Evolutionary conservation across 2,797 vertebrate species (phyloP), one percentile per base, ranked within the genome.

Genomic region (Poecile montanus): DNA sequence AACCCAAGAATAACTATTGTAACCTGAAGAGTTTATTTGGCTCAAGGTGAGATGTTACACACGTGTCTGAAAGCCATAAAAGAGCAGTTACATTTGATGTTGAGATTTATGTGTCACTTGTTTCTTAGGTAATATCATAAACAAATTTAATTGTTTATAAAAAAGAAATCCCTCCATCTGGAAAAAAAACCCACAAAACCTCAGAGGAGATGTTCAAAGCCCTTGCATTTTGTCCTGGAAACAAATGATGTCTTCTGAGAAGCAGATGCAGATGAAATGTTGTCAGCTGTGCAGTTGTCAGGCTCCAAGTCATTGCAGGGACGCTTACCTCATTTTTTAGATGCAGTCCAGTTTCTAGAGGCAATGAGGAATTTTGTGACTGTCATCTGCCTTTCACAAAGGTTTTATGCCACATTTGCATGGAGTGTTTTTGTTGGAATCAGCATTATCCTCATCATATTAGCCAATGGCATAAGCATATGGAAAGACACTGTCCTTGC

Each of bases 41-140:
- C 77, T 93, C 89, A 68, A 92, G 86, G 66, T 63, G 81, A 93
- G 77, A 53, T 80, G 50, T 56, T 78, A n/a, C 57, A 48, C 17
- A 10, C 26, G 6, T 74, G 83, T 70, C 71, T 6, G 1, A 84
- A 66, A 27, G 22, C 83, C 56, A 38, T 67, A 72, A 88, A 91
- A 83, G 36, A 54, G 14, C 2, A 2, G 42, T 54, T 87, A 44
- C 7, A 56, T 87, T 91, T 94, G 80, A 62, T 79, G 48, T 34
- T 53, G 62, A 76, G 36, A 45, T 88, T 75, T 78, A 27, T 5
- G 2, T 74, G 42, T 82, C 45, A 57, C 67, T 90, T 3, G 1
- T 76, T 86, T 87, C 27, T 85, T 89, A 63, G 10, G 16, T 68
- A 92, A 57, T 62, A 87, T 34, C 26, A 85, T 42, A 86, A 88